Evolutionary conservation across 2,797 vertebrate species (phyloP).

Genomic region (Sebastes trivittatus): DNA sequence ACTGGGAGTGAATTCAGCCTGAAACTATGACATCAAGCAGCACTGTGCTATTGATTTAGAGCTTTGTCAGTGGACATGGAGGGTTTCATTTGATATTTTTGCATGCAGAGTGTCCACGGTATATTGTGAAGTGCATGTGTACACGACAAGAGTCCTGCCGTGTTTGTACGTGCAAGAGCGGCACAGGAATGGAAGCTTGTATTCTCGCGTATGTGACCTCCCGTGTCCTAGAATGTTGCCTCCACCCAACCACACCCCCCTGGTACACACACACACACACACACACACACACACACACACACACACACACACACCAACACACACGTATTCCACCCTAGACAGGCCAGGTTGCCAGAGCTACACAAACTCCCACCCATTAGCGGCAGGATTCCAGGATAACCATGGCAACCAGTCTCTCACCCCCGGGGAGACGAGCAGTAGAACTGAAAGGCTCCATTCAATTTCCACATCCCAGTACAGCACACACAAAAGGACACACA

Average conservation of each 20-base stretch:
- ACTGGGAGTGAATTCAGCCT: neutral
- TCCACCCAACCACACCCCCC: slow-evolving; percentile 80
- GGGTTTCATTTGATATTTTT: slow-evolving; percentile 4
- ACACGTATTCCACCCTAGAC: slow-evolving; percentile 85
- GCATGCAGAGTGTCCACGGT: neutral
- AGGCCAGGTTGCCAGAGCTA: slow-evolving; percentile 85
- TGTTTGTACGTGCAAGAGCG: slow-evolving; percentile 17
- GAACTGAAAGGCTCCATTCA: slow-evolving; percentile 91
- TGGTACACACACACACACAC: slow-evolving; percentile 44
- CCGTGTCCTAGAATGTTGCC: slow-evolving; percentile 81
- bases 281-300: slow-evolving; percentile 19
- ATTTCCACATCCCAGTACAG: slow-evolving; percentile 87
- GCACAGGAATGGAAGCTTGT: slow-evolving; percentile 62
- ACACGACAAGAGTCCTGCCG: slow-evolving; percentile 7
- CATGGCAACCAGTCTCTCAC: slow-evolving; percentile 96
- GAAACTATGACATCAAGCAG: slow-evolving; percentile 8
- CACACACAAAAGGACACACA: slow-evolving; percentile 84
- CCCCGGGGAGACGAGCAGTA: slow-evolving; percentile 89
- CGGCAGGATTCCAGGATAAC: slow-evolving; percentile 94
- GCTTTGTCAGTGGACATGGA: neutral
- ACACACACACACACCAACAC: slow-evolving; percentile 54
- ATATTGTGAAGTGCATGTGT: neutral
- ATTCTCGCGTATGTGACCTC: slow-evolving; percentile 76
- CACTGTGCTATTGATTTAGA: slow-evolving; percentile 7
- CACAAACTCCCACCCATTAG: slow-evolving; percentile 91